Conservation (phyloP, 2,113 vertebrate species). For the Galemys pyrenaicus region DNA sequence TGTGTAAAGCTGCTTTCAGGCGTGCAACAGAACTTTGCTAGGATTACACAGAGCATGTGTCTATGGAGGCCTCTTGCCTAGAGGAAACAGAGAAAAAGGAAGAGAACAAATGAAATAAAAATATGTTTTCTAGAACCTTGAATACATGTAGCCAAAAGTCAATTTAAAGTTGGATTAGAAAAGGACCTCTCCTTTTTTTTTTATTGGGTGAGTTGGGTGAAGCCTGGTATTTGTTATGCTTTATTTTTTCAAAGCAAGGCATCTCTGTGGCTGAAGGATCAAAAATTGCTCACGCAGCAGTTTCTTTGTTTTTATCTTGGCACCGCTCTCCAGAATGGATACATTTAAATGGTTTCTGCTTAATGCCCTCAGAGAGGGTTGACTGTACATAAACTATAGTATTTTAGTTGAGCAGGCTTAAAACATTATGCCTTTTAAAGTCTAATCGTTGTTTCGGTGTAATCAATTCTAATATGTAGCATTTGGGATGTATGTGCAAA, state of each 20-base stretch:
- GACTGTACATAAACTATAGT: slow-evolving; percentile 62
- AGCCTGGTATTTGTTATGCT: slow-evolving; percentile 53
- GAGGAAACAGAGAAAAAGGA: background rate
- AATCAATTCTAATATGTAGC: slow-evolving; percentile 63
- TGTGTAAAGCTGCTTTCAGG: background rate
- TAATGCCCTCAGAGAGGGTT: slow-evolving; percentile 80
- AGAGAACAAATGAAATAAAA: background rate
- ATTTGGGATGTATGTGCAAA: background rate
- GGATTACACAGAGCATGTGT: rapidly evolving
- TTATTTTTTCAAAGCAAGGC: slow-evolving; percentile 70
- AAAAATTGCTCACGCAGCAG: slow-evolving; percentile 73
- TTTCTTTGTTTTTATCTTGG: slow-evolving; percentile 83
- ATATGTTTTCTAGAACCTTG: background rate
- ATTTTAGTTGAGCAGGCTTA: slow-evolving; percentile 75
- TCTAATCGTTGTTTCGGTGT: slow-evolving; percentile 57
- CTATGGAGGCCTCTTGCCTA: background rate
- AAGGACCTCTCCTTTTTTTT: background rate
- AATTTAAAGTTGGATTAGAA: background rate
- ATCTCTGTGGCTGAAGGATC: slow-evolving; percentile 67
- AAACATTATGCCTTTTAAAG: slow-evolving; percentile 65
- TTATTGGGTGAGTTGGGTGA: background rate
- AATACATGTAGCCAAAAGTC: background rate
- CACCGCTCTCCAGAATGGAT: slow-evolving; percentile 72
- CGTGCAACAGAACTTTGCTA: rapidly evolving
- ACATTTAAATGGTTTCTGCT: slow-evolving; percentile 82